Evolutionary conservation across 1,140 invertebrate species (phyloP), one percentile per base, ranked within the genome.

Genomic region (Steinernema khuongi): DNA sequence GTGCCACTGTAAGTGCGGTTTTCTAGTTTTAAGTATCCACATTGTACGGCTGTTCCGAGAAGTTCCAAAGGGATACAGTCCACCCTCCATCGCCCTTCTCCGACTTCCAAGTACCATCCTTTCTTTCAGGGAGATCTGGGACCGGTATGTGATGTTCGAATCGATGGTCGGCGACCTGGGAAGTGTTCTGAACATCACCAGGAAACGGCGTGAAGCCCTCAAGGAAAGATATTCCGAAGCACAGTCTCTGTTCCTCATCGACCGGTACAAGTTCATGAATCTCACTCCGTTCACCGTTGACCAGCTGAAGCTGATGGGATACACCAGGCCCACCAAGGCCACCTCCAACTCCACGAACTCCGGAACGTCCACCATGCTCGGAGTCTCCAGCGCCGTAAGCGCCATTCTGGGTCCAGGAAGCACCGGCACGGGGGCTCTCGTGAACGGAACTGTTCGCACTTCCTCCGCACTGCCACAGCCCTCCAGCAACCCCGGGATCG

Each of bases 101-200:
- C 66, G 19, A 79, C 31, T 73, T 77, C 4, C 26, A 74, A 19
- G 44, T 72, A 67, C 31, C n/a, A n/a, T 66, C 70, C 0, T 72
- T 73, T 73, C 79, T 87, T 89, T 70, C 83, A 93, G 92, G 31
- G 94, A 98, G 84, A 96, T 99, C 74, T 99, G 96, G 96, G 97
- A 97, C 86, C 89, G 92, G 74, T 99, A 98, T 87, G 87, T 99
- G 33, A 94, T 98, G 83, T 99, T 99, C 87, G 97, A 99, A 88
- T 96, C 94, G 26, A 95, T 96, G 81, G 96, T 99, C 79, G 96
- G 97, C 0, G 96, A 99, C 87, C 86, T 99, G 44, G 91, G 94
- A n/a, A 94, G 92, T 88, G 96, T 99, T 73, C 90, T 97, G 0
- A 99, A 99, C 88, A 60, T 60, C 19, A 22, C 14, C 14, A 11